These are phyloP conservation scores for Hapalemur alaotrensis DNA, from an alignment of 2,797 vertebrate species.

Conservation along the genomic window DNA sequence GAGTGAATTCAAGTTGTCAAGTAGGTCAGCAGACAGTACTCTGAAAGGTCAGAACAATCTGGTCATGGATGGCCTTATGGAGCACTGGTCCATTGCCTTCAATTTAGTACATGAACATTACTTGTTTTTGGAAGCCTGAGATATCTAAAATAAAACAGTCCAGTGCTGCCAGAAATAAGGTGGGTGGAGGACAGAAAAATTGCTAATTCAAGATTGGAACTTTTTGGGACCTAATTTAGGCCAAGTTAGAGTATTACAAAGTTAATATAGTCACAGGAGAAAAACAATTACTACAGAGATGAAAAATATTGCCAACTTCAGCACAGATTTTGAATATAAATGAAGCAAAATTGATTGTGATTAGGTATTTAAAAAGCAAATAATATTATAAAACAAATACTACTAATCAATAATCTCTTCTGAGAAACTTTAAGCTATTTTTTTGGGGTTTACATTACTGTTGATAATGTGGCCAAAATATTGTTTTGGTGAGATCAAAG, in stretches of 20 bases:
- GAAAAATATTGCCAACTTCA: neutral
- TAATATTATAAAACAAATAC: neutral
- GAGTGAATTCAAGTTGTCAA: constrained; percentile 45
- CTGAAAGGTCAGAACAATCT: constrained; percentile 51
- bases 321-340: neutral
- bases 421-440: neutral
- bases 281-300: neutral
- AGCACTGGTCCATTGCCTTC: constrained; percentile 50
- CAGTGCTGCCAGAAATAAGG: neutral
- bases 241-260: neutral
- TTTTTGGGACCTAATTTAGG: neutral
- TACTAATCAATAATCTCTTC: neutral
- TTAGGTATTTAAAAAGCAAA: neutral
- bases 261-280: neutral
- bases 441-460: neutral
- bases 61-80: neutral
- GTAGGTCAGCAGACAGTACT: constrained; percentile 31
- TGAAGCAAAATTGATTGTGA: neutral
- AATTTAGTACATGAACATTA: neutral
- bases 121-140: neutral
- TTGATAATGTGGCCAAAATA: neutral
- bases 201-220: neutral
- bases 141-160: neutral
- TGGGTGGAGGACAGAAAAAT: neutral
- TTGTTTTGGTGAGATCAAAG: neutral